phyloP scores from a whole-genome alignment of 2,888 invertebrate species.

The Phrixothrix hirtus region DNA sequence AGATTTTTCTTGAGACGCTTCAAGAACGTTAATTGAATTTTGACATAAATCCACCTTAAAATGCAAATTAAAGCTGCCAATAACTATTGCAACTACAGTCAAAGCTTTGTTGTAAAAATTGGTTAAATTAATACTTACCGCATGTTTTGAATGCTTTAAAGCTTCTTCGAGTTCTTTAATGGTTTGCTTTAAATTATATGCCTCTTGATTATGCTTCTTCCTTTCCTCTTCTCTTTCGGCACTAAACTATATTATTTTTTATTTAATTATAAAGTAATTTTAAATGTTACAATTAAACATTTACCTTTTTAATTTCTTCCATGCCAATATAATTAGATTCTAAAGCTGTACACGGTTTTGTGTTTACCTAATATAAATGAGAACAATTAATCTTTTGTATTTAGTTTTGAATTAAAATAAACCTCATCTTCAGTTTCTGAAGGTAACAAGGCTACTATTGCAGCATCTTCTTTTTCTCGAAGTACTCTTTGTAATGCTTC shows the following conservation, averaged over 20 bases:
- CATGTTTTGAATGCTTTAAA: constrained; percentile 45
- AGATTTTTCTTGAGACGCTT: constrained; percentile 46
- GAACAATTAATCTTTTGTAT: no score
- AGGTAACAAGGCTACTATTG: neutral
- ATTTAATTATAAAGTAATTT: neutral
- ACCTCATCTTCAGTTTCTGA: no score
- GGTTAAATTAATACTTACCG: constrained; percentile 43
- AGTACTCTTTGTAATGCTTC: constrained; percentile 14
- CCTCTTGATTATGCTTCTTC: constrained; percentile 40
- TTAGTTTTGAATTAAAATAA: no score
- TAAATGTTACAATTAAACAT: neutral
- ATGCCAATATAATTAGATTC: neutral
- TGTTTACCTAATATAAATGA: no score
- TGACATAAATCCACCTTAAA: constrained; percentile 49
- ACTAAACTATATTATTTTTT: neutral
- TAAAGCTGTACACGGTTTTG: no score
- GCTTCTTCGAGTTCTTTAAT: constrained; percentile 45
- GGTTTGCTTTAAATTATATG: constrained; percentile 44
- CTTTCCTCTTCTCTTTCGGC: constrained; percentile 37
- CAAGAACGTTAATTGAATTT: constrained; percentile 49
- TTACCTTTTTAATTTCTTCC: neutral
- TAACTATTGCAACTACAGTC: neutral
- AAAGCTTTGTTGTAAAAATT: neutral
- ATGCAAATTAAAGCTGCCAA: no score
- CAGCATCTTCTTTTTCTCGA: constrained; percentile 4